Percentiles rank a stretch among this genome's conserved stretches.
These are phyloP conservation scores for Diuraphis noxia DNA, from an alignment of 1,140 invertebrate genomes.

Conservation along the genomic window DNA sequence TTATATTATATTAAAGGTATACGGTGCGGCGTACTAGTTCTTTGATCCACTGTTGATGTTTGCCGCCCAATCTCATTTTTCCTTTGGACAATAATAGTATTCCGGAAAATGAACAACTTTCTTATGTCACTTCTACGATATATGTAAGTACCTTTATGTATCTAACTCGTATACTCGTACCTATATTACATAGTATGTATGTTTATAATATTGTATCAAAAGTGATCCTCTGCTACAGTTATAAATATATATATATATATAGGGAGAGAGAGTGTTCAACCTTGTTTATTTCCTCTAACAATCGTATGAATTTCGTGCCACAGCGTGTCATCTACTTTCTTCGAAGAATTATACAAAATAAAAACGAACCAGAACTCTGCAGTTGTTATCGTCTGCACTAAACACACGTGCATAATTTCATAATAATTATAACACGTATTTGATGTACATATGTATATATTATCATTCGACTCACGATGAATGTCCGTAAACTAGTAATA, in stretches of 20 bases:
- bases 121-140: neutral
- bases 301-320: neutral
- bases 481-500: neutral
- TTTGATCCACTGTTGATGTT: neutral
- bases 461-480: neutral
- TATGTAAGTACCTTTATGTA: neutral
- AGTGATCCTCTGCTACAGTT: neutral
- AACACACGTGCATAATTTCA: neutral
- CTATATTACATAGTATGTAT: neutral
- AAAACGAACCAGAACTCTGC: neutral
- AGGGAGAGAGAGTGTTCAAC: neutral
- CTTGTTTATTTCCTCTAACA: neutral
- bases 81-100: neutral
- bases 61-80: neutral
- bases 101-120: neutral
- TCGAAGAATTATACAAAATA: neutral
- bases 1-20: neutral
- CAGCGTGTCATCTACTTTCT: neutral
- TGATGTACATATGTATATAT: too few relatives aligned
- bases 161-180: neutral
- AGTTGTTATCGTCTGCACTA: neutral
- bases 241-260: neutral
- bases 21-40: neutral
- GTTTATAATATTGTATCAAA: neutral
- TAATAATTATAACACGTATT: neutral